phyloP scores from a whole-genome alignment of 2,797 vertebrate species.

The Sebastes kiyomatsui region DNA sequence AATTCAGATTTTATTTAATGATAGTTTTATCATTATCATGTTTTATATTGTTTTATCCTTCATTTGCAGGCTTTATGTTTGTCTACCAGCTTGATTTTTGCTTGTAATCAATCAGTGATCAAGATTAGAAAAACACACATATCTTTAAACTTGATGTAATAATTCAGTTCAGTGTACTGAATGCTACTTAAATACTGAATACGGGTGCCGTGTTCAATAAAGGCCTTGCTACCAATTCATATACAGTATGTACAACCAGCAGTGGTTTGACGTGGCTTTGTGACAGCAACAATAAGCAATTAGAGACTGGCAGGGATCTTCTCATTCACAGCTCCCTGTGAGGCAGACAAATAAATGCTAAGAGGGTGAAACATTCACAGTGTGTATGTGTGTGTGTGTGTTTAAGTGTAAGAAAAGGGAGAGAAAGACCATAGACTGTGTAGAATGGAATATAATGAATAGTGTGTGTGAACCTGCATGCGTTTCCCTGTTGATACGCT shows the following conservation, averaged over 20 bases:
- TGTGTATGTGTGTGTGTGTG: conserved; percentile 16
- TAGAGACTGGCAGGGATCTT: conserved; percentile 65
- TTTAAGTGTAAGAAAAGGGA: conserved; percentile 13
- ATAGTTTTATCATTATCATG: neutral
- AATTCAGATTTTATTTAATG: neutral
- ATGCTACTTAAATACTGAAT: conserved; percentile 29
- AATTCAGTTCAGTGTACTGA: neutral
- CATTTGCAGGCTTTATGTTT: neutral
- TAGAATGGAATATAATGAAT: conserved; percentile 16
- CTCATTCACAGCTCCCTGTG: conserved; percentile 61
- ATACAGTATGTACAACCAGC: conserved; percentile 44
- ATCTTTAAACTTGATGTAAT: neutral
- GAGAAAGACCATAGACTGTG: neutral
- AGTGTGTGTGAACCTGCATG: conserved; percentile 18
- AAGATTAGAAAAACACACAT: neutral
- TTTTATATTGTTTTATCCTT: neutral
- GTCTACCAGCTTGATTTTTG: neutral
- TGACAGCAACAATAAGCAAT: conserved; percentile 65
- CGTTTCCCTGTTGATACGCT: conserved; percentile 8
- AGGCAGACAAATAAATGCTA: conserved; percentile 34
- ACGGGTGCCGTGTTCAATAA: conserved; percentile 58
- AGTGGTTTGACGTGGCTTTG: conserved; percentile 59
- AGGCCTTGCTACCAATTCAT: conserved; percentile 71
- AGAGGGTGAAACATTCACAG: conserved; percentile 41
- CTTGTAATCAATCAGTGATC: neutral